Conservation (phyloP, 2,797 vertebrate genomes). For the Pipistrellus kuhlii region DNA sequence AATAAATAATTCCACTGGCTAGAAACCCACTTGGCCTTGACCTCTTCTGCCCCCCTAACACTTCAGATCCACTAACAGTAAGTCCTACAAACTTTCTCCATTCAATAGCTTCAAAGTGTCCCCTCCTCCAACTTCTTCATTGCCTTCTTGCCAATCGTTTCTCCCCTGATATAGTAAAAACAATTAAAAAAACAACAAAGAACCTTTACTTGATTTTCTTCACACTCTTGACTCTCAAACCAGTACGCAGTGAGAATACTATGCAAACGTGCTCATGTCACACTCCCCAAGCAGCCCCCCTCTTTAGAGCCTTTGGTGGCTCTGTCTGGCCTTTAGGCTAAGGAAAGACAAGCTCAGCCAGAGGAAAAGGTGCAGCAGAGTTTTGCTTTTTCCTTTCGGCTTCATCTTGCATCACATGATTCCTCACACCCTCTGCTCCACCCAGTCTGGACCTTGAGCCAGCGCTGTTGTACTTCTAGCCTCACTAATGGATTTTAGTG, state of each 20-base stretch:
- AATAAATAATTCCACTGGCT: too few relatives aligned
- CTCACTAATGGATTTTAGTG: neutral
- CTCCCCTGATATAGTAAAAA: neutral
- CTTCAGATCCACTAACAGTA: neutral
- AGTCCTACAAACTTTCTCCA: neutral
- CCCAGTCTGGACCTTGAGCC: neutral
- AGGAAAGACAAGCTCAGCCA: neutral
- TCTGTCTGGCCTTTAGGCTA: neutral
- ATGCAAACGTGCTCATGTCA: neutral
- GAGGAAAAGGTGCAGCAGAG: neutral
- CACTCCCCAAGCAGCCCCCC: neutral
- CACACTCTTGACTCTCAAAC: neutral
- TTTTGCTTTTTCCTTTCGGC: neutral
- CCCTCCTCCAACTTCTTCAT: neutral
- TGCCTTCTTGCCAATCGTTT: neutral
- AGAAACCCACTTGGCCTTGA: neutral
- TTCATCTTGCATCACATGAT: neutral
- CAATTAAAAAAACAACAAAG: too few relatives aligned
- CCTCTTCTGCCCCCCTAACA: neutral
- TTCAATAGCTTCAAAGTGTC: neutral
- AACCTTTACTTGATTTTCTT: neutral
- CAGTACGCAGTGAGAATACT: neutral
- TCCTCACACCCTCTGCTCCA: neutral
- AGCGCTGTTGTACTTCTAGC: neutral
- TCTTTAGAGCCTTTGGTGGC: neutral